Base-by-base conservation (phyloP, 2,113 vertebrate species). In the Microtus richardsoni region DNA sequence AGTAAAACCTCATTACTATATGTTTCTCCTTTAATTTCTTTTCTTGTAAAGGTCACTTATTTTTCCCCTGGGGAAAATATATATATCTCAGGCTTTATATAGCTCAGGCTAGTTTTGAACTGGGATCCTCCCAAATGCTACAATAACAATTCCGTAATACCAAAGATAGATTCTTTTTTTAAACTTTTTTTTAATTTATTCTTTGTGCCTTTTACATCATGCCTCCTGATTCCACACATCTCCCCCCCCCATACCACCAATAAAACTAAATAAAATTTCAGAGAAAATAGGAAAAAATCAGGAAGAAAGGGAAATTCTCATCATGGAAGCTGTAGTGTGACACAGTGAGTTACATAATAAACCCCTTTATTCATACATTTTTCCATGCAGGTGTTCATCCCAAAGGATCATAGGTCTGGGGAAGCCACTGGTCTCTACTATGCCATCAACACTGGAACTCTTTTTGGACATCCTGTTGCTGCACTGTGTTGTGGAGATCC, bases 21-120 rank as follows among this genome's bases (percentile, higher is more conserved):
- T 10, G 36, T 41, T 93, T 88, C 79, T 75, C 47, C 39, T 82
- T 82, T 75, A 26, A 66, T 96, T 91, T 88, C 7, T 41, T 68
- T 88, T 66, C 39, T 30, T 66, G 7, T 54, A 88, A 19, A 73
- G 2, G 24, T 83, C 41, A 58, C 13, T 10, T n/a, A 58, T 64
- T 39, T 36, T 22, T 68, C 41, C 68, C 33, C 66, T 19, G 60
- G 19, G 26, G 58, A 21, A 58, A 58, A 58, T 58, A 58, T 19
- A n/a, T n/a, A 19, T 58, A 19, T 47, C 47, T 47, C 47, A 11
- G 28, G 11, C 47, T 78, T 80, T 82, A 19, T 89, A 16, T 26
- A 49, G 5, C 5, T 14, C 22, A n/a, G 44, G 54, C 9, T n/a
- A n/a, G 7, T 21, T 49, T 36, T 24, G 41, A 90, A 78, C 58